Evolutionary conservation across 2,888 invertebrate species (phyloP), one percentile per base, ranked within the genome.

Genomic region (Lucinisca nassula): DNA sequence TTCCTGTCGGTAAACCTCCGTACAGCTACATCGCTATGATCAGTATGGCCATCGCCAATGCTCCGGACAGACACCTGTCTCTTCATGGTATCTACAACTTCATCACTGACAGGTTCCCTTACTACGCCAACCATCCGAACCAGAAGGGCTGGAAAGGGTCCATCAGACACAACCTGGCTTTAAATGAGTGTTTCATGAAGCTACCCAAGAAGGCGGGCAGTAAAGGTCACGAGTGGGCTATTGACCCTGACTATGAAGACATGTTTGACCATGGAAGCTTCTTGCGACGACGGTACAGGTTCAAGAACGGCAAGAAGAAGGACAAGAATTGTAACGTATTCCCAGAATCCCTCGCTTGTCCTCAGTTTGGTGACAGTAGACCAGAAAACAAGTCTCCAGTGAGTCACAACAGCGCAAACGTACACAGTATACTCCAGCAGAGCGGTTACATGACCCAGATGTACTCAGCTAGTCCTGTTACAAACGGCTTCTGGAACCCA

Each of bases 191-290:
- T 85, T 95, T 95, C 88, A 85, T 95, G 84, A 95, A 95, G 84
- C 83, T 93, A 24, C 90, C 93, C 0, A 93, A 94, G 10, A 90
- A 90, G 38, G 92, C 93, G 0, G 95, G 95, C 0, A 93, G 91
- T 90, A 95, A 95, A 84, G 95, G 95, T 4, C 94, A 94, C 79
- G 93, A 93, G 49, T 95, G 95, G 94, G 92, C 94, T 3, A 94
- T 94, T 38, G 93, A 95, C 76, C 93, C 94, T 0, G 92, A 92
- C 17, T 95, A 93, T 58, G 94, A 94, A 72, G 95, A 95, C 84
- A 95, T 95, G 95, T 95, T 95, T 87, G 95, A 95, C 74, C 93
- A 94, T 75, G 95, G 95, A 14, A 94, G 94, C 79, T 93, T 95
- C 76, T 91, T 95, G n/a, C 86, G 95, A 35, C 90, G 95, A 4